phyloP scores from a whole-genome alignment of 2,797 vertebrate genomes.

The Catharus ustulatus region DNA sequence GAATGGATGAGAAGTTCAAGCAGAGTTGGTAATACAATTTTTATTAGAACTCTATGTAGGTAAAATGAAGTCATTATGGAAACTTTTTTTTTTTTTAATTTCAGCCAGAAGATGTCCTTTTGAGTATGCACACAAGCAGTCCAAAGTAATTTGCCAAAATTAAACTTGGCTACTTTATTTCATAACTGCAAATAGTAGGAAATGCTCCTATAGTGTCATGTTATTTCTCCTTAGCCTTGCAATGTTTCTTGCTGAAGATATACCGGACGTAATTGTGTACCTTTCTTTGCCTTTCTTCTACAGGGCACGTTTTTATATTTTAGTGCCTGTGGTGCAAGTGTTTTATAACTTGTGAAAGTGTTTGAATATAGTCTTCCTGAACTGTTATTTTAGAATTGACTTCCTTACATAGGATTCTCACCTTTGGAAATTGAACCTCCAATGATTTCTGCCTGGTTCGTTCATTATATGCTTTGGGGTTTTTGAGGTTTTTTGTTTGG shows the following conservation, averaged over 20 bases:
- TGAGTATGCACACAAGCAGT: background rate
- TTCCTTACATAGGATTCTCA: constrained; percentile 56
- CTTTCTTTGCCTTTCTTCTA: constrained; percentile 55
- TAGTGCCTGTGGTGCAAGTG: constrained; percentile 34
- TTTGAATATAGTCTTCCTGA: constrained; percentile 64
- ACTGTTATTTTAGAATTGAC: constrained; percentile 60
- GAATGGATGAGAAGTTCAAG: background rate
- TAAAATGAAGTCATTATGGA: background rate
- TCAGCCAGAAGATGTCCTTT: background rate
- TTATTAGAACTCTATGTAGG: background rate
- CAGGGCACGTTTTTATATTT: constrained; percentile 52
- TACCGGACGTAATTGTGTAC: constrained; percentile 25
- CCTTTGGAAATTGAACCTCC: constrained; percentile 40
- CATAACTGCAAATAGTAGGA: background rate
- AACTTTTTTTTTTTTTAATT: background rate
- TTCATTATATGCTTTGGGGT: background rate
- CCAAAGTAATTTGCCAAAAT: background rate
- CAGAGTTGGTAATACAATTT: background rate
- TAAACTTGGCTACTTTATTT: constrained; percentile 14
- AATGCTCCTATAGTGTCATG: background rate
- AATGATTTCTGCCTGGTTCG: constrained; percentile 22
- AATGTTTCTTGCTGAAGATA: constrained; percentile 6
- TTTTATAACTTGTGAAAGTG: constrained; percentile 64
- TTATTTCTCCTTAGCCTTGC: background rate
- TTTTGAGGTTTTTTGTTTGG: background rate